Percentiles rank a stretch among this genome's conserved stretches.
phyloP scores from a whole-genome alignment of 2,113 vertebrate species.

The Callithrix jacchus region DNA sequence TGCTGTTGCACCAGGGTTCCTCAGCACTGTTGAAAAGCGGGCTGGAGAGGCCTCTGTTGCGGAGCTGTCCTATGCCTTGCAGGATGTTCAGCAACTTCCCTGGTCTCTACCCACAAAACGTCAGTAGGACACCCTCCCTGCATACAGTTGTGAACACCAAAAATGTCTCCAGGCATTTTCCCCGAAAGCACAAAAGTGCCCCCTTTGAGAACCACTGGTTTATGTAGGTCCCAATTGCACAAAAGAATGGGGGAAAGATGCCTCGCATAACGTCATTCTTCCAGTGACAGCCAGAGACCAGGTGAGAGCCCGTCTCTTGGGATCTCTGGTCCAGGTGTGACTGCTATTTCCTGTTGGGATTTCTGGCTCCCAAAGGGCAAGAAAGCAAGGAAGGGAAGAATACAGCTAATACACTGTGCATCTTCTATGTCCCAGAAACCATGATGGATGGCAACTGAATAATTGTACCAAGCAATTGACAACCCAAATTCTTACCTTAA shows the following conservation, averaged over 20 bases:
- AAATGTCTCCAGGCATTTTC: neutral
- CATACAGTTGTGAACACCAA: neutral
- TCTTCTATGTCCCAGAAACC: neutral
- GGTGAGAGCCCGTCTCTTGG: neutral
- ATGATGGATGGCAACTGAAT: neutral
- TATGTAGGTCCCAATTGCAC: neutral
- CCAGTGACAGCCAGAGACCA: neutral
- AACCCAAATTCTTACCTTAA: neutral
- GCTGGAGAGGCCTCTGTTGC: neutral
- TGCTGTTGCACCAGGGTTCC: neutral
- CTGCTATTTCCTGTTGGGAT: neutral
- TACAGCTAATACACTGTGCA: too few relatives aligned
- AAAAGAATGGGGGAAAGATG: neutral
- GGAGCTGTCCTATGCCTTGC: neutral
- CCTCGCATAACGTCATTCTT: neutral
- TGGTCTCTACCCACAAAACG: neutral
- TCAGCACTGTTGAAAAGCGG: accelerated
- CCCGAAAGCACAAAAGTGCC: neutral
- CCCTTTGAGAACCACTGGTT: neutral
- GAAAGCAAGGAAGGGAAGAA: neutral
- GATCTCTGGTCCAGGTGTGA: neutral
- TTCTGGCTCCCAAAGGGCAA: neutral
- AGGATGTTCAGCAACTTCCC: neutral
- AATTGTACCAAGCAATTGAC: neutral
- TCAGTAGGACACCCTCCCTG: neutral